Evolutionary conservation across 35 echinoderm and acorn worm genomes (phyloP), one percentile per base, ranked within the genome.

Genomic region (Diadema setosum): DNA sequence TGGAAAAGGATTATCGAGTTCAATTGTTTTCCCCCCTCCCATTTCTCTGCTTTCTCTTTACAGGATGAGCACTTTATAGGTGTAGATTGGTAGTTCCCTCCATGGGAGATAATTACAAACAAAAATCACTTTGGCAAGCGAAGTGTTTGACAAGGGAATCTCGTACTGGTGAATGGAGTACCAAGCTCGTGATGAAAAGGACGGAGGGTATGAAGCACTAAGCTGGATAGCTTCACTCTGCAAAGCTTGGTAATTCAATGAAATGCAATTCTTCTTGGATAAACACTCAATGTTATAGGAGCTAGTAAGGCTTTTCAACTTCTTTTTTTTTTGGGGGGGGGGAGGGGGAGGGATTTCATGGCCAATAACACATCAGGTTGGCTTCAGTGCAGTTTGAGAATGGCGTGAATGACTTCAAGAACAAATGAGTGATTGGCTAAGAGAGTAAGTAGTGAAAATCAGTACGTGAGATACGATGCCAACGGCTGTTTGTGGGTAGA

Each of bases 181-280:
- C 25, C 12, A 18, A 5, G 18, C 2, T 26, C 9, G 63, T 16
- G 63, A 15, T 67, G 63, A 67, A 67, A 67, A 5, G 63, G 30
- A 26, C 63, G 12, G 63, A n/a, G 25, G 37, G 27, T 34, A n/a
- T n/a, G 14, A 25, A 25, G 25, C 24, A 34, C 63, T 67, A 67
- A 67, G 63, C 63, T 34, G 63, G 5, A 12, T 33, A 34, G 27
- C 37, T 34, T 33, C 2, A 16, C 30, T 34, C 63, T 33, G 27
- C 15, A 67, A 34, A 12, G 20, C n/a, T n/a, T 14, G 40, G 73
- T 78, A 78, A 78, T 78, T 78, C 73, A 78, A 78, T 78, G 73
- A 78, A 39, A 42, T 78, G 73, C 73, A 78, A 78, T 78, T 78
- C 73, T 78, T 78, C 73, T 78, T 78, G 73, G 73, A 78, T 78